Evolutionary conservation across 92 coral and sea anemone species (phyloP).

Genomic region (Anthopleura xanthogrammica): DNA sequence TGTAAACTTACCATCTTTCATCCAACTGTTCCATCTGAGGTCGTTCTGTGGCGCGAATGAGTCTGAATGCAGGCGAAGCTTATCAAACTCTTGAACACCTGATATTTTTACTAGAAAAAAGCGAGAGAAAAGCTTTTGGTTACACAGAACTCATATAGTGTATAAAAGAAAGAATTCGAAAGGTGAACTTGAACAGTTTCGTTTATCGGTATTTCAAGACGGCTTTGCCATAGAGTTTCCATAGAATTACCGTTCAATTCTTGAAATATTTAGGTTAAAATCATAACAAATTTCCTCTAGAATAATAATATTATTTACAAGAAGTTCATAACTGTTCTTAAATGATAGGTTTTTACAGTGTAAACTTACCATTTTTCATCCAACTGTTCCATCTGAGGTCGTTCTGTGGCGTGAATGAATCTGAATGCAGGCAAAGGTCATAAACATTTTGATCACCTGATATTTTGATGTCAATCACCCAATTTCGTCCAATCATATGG

Average conservation of each 20-base stretch:
- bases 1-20: not conserved
- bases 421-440: not conserved
- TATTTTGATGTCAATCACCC: not conserved
- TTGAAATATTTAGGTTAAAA: not conserved
- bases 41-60: no score
- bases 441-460: not conserved
- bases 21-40: no score
- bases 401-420: no score
- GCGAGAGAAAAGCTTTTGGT: no score
- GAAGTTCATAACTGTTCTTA: not conserved
- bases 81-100: not conserved
- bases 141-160: no score
- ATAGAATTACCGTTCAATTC: not conserved
- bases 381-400: no score
- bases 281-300: no score
- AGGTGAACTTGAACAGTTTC: no score
- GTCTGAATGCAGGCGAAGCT: not conserved
- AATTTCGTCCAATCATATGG: not conserved
- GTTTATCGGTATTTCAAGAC: no score
- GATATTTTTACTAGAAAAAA: no score
- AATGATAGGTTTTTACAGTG: not conserved
- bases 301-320: not conserved
- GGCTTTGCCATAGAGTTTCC: no score
- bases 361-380: not conserved
- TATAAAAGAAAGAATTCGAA: no score